These are phyloP conservation scores for Psilanteris sp. DNA, from an alignment of 1,140 invertebrate genomes.

Conservation along the genomic window DNA sequence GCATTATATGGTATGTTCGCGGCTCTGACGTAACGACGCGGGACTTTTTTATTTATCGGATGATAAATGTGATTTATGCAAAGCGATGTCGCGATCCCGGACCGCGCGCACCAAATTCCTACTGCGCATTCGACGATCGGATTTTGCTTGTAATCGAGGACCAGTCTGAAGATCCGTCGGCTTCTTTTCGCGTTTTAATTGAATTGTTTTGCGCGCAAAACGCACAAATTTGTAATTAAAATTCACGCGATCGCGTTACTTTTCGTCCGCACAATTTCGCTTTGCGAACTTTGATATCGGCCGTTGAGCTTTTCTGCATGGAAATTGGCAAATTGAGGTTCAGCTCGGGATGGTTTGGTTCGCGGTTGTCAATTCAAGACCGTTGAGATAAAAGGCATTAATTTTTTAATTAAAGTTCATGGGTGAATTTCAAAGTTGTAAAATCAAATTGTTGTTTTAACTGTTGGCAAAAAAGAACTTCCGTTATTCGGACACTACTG, in stretches of 20 bases:
- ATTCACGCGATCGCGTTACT: not conserved
- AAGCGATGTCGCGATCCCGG: conserved; percentile 22
- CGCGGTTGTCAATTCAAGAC: conserved; percentile 5
- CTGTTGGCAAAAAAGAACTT: no score
- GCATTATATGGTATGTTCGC: conserved; percentile 27
- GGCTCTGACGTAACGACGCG: conserved; percentile 14
- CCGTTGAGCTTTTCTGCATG: conserved; percentile 5
- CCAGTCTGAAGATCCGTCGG: conserved; percentile 1
- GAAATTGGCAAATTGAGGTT: conserved; percentile 8
- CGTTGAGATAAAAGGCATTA: conserved; percentile 3
- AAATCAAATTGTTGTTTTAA: no score
- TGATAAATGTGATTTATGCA: conserved; percentile 47
- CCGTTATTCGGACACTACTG: no score
- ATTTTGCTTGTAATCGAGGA: conserved; percentile 27
- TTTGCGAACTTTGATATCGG: conserved; percentile 1
- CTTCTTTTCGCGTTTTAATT: not conserved
- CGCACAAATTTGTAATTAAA: not conserved
- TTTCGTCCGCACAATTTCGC: not conserved
- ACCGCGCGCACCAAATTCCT: conserved; percentile 17
- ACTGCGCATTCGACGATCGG: conserved; percentile 12
- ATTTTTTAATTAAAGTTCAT: conserved; percentile 6
- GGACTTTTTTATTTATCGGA: conserved; percentile 40
- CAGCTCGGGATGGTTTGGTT: conserved; percentile 1
- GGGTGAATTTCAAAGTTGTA: not conserved
- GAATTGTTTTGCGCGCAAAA: conserved; percentile 3